Base-by-base conservation (phyloP, 2,888 invertebrate genomes). In the Marronus borbonicus region DNA sequence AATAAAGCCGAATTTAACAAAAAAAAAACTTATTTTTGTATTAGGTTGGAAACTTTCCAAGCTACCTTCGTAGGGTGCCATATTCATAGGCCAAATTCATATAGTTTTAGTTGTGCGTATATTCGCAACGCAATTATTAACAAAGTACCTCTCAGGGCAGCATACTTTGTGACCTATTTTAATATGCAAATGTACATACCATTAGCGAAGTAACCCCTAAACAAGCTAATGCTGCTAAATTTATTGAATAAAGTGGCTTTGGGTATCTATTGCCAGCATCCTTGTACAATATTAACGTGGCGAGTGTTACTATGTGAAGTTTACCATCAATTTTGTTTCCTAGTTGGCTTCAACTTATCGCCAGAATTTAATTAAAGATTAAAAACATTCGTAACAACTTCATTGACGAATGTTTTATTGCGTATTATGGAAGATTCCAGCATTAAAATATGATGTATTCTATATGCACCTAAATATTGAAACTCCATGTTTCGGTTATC, bases 171-270 rank as follows among this genome's bases (percentile, higher is more conserved):
- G 17, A 65, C 36, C 64, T 64, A 36, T 64, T 64, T 65, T 65
- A 65, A 65, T 65, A 65, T 65, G 65, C 65, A 65, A 65, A 65
- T 65, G 39, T 14, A 65, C 36, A 39, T 65, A 65, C 65, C 65
- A 65, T 65, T 65, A 65, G 65, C 39, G 65, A 65, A 65, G 65
- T 65, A 65, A 39, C 65, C 65, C 39, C 65, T 39, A 65, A 65
- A 65, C 65, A 65, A 65, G 65, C 65, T 65, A 65, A 65, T 65
- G 65, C 65, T 65, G 44, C 39, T 65, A 65, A 65, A 65, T 65
- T 65, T 65, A 65, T 65, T 65, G 65, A 65, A 65, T 65, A 65
- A 65, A 65, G 65, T 65, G 65, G 65, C 28, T 65, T 65, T 65
- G 36, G 65, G 65, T 44, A 65, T 65, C 65, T 65, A 65, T 65